Conservation (phyloP, 2,888 invertebrate genomes). For the Ichneumon xanthorius region DNA sequence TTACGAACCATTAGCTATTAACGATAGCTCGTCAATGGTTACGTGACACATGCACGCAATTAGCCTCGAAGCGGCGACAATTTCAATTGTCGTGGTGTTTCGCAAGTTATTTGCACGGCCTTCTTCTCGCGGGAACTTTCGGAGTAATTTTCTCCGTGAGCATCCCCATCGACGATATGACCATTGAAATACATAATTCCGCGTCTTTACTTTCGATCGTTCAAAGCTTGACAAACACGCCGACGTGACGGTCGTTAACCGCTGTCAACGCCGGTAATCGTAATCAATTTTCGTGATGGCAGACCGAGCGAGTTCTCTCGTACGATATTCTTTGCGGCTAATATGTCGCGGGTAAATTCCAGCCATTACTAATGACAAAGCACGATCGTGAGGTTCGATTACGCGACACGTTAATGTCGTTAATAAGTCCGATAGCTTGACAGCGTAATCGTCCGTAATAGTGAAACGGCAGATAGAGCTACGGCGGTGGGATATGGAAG, state of each 20-base stretch:
- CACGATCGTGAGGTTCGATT: conserved; percentile 59
- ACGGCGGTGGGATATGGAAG: conserved; percentile 69
- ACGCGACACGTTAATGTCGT: conserved; percentile 69
- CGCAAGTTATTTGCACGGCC: neutral
- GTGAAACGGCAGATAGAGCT: conserved; percentile 49
- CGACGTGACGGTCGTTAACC: neutral
- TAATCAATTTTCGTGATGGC: conserved; percentile 14
- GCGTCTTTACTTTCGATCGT: neutral
- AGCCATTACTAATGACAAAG: conserved; percentile 46
- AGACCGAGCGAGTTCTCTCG: conserved; percentile 18
- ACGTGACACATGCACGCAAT: conserved; percentile 40
- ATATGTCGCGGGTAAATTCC: conserved; percentile 19
- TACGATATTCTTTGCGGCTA: conserved; percentile 19
- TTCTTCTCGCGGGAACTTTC: conserved; percentile 8
- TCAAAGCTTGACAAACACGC: neutral
- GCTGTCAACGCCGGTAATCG: neutral
- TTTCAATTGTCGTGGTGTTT: conserved; percentile 17
- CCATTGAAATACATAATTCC: neutral
- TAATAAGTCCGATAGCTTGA: conserved; percentile 78
- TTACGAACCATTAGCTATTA: conserved; percentile 42
- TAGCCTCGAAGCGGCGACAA: conserved; percentile 30
- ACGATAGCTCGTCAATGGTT: conserved; percentile 40
- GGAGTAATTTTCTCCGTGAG: neutral
- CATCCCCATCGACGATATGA: neutral
- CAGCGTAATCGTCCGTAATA: conserved; percentile 77